Conservation (phyloP, 2,888 invertebrate species). For the Pyrrhia umbra region DNA sequence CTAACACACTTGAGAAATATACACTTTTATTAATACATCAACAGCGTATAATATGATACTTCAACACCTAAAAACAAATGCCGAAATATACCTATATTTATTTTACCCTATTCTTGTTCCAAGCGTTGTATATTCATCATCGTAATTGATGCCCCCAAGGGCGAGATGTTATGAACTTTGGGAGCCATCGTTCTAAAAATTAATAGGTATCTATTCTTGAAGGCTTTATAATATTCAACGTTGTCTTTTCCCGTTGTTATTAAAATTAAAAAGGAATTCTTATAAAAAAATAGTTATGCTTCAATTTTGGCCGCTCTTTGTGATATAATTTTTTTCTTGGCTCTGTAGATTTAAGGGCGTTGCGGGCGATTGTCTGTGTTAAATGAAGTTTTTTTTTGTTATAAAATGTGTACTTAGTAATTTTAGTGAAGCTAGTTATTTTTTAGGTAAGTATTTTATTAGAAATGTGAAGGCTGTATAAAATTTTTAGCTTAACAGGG, state of each 20-base stretch:
- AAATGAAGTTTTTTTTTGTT: background rate
- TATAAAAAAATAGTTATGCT: conserved; percentile 28
- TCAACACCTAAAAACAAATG: conserved; percentile 3
- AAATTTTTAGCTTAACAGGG: no score
- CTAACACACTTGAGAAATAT: background rate
- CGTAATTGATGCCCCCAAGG: conserved; percentile 37
- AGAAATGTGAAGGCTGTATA: background rate
- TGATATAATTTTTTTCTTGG: background rate
- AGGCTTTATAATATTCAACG: conserved; percentile 34
- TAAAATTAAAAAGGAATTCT: conserved; percentile 38
- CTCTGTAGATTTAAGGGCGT: background rate
- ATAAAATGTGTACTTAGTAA: background rate
- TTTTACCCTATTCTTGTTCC: background rate
- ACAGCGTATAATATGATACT: background rate
- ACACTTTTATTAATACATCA: background rate
- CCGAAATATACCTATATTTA: background rate
- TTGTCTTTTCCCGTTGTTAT: conserved; percentile 41
- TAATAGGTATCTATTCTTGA: conserved; percentile 53
- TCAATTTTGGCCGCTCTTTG: conserved; percentile 25
- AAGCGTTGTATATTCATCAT: conserved; percentile 19
- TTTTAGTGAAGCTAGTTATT: background rate
- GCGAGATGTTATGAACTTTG: conserved; percentile 43
- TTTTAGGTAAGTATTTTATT: no score
- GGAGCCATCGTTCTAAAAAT: conserved; percentile 37
- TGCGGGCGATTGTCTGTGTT: background rate